Conservation (phyloP, 2,797 vertebrate species). For the Echeneis naucrates region DNA sequence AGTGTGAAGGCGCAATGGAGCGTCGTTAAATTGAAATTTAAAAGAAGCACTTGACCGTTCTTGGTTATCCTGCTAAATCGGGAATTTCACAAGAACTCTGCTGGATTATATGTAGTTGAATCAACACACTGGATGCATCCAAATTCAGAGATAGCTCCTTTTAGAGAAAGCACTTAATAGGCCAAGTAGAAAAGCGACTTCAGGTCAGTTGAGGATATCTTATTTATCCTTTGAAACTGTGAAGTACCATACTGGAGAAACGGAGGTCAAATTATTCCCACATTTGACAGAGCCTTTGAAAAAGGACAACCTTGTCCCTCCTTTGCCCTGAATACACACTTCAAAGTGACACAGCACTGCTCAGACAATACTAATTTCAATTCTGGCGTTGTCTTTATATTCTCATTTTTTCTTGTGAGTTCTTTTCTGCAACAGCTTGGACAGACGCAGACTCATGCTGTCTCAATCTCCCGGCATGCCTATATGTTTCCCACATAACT, state of each 20-base stretch:
- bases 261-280: neutral
- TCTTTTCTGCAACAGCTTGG: neutral
- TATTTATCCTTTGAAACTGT: too few species aligned
- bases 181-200: too few species aligned
- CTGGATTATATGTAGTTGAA: conserved; percentile 7
- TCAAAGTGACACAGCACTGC: neutral
- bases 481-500: neutral
- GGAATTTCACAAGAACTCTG: neutral
- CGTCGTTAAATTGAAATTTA: conserved; percentile 5
- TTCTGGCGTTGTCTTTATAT: neutral
- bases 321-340: neutral
- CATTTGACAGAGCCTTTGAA: neutral
- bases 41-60: neutral
- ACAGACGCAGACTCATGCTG: neutral
- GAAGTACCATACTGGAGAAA: too few species aligned
- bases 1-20: neutral
- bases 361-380: neutral
- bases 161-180: too few species aligned
- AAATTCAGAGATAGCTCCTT: too few species aligned
- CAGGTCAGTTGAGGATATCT: too few species aligned
- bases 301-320: too few species aligned
- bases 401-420: neutral
- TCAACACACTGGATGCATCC: neutral
- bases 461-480: conserved; percentile 1
- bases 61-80: neutral